Conservation (phyloP, 2,888 invertebrate genomes). For the Prosapia bicincta region DNA sequence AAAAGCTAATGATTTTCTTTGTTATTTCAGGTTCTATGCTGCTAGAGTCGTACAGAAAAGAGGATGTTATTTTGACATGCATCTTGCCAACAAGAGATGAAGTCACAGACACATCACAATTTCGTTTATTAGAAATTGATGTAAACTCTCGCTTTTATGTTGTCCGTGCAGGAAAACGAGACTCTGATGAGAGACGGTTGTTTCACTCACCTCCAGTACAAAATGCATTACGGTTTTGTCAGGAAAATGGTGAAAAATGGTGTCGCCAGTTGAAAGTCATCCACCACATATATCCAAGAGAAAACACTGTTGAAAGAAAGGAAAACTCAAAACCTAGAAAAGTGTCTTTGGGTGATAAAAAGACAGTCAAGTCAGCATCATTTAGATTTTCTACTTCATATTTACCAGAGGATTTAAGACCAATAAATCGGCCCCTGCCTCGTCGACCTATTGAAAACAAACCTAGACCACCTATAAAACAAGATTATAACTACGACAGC, state of each 20-base stretch:
- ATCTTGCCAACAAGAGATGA: conserved; percentile 13
- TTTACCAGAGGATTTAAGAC: conserved; percentile 27
- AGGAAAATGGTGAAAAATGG: conserved; percentile 46
- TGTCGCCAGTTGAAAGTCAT: conserved; percentile 44
- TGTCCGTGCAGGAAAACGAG: conserved; percentile 43
- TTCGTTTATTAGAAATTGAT: conserved; percentile 46
- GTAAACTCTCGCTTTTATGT: conserved; percentile 32
- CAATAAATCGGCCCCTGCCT: conserved; percentile 16
- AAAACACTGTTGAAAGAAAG: conserved; percentile 41
- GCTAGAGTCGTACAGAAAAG: conserved; percentile 45
- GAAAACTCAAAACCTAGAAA: conserved; percentile 28
- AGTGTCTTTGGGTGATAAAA: conserved; percentile 34
- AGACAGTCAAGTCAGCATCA: conserved; percentile 46
- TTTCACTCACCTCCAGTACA: conserved; percentile 51
- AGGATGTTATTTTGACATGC: conserved; percentile 50
- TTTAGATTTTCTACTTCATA: conserved; percentile 42
- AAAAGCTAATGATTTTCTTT: conserved; percentile 25
- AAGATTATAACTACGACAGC: conserved; percentile 11
- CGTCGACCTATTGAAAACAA: conserved; percentile 12
- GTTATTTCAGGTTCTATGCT: conserved; percentile 45
- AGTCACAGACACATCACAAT: conserved; percentile 37
- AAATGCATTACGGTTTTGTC: conserved; percentile 50
- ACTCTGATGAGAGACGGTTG: conserved; percentile 48
- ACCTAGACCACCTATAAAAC: conserved; percentile 2
- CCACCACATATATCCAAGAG: conserved; percentile 40